A percentile compares a stretch with the other conserved stretches of the same genome.
Conservation (phyloP, 2,113 vertebrate species). For the pig (Sus scrofa) region T2T-Sscrofa CM000823.6:40223501-40224000, state of each 20-base stretch:
- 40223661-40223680: not conserved
- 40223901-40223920: not conserved
- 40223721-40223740: rapidly evolving
- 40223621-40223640: not conserved
- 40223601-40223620: not conserved
- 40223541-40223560: not conserved
- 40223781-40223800: not conserved
- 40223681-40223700: not conserved
- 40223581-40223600: not conserved
- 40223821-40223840: not conserved
- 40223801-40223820: not conserved
- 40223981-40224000: too few species aligned
- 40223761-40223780: too few species aligned
- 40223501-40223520: not conserved
- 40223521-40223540: not conserved
- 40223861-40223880: not conserved
- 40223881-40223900: not conserved
- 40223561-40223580: not conserved
- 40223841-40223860: not conserved
- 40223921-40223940: too few species aligned
- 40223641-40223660: not conserved
- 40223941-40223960: too few species aligned
- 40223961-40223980: too few species aligned
- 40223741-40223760: not conserved
- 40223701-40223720: not conserved